Evolutionary conservation across 2,797 vertebrate species (phyloP).

Genomic region (Cossypha niveicapilla): DNA sequence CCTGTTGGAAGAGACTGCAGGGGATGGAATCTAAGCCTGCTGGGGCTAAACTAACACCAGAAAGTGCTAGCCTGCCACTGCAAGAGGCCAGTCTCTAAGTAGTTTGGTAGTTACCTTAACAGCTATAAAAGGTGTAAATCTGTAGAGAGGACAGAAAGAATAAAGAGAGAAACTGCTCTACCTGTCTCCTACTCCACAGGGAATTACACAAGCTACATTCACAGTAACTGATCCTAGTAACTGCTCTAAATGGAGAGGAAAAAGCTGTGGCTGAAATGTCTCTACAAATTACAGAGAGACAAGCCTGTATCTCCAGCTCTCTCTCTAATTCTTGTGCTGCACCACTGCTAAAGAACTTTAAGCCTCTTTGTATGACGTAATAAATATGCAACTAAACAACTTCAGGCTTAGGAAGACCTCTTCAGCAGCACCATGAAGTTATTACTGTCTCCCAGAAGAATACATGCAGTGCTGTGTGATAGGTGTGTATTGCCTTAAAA

Average conservation of each 20-base stretch:
- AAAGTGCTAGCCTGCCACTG: slow-evolving; percentile 25
- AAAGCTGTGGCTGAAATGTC: slow-evolving; percentile 20
- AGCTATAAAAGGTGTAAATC: slow-evolving; percentile 50
- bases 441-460: background rate
- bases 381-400: background rate
- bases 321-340: background rate
- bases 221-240: slow-evolving; percentile 40
- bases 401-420: background rate
- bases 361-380: background rate
- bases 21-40: slow-evolving; percentile 52
- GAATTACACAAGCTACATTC: slow-evolving; percentile 13
- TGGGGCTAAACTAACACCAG: slow-evolving; percentile 40
- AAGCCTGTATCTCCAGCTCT: background rate
- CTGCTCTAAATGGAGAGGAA: slow-evolving; percentile 17
- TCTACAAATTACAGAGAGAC: slow-evolving; percentile 25
- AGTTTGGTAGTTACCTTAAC: slow-evolving; percentile 51
- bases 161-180: slow-evolving; percentile 27
- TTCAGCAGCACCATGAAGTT: background rate
- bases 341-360: background rate
- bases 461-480: background rate
- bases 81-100: background rate
- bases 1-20: slow-evolving; percentile 17
- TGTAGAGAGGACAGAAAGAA: slow-evolving; percentile 35
- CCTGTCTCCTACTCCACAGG: slow-evolving; percentile 37
- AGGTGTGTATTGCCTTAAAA: background rate